These are phyloP conservation scores for Acheta domesticus DNA, from an alignment of 2,888 invertebrate species.

Conservation along the genomic window DNA sequence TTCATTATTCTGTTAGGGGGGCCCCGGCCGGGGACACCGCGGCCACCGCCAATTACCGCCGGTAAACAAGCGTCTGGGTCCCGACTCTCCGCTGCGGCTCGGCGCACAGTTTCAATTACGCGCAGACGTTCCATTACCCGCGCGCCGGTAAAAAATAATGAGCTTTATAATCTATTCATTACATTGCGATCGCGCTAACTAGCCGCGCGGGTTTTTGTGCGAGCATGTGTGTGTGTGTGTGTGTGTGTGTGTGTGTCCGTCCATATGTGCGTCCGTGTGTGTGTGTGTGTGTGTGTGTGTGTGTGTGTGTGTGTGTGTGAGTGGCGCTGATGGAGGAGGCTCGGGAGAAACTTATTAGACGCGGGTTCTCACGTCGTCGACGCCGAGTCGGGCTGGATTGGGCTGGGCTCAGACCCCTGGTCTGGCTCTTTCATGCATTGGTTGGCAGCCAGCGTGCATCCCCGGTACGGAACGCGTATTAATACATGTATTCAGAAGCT, in stretches of 20 bases:
- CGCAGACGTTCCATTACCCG: neutral
- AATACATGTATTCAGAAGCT: too few species aligned
- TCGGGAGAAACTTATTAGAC: constrained; percentile 4
- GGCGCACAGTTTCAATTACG: neutral
- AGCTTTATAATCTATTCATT: constrained; percentile 10
- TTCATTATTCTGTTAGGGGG: constrained; percentile 9
- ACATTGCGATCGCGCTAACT: constrained; percentile 11
- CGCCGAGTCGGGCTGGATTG: too few species aligned
- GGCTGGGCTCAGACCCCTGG: too few species aligned
- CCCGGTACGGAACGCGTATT: too few species aligned
- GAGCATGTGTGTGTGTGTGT: too few species aligned
- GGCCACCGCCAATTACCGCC: neutral
- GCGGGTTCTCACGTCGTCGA: neutral
- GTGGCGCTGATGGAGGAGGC: too few species aligned
- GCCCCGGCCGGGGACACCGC: constrained; percentile 1
- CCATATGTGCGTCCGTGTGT: too few species aligned
- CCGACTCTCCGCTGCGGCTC: neutral
- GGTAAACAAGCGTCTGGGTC: neutral
- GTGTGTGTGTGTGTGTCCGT: too few species aligned
- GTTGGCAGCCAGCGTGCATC: too few species aligned
- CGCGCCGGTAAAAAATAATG: constrained; percentile 9
- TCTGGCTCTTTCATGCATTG: too few species aligned
- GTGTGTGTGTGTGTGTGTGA: too few species aligned
- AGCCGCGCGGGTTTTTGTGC: constrained; percentile 18
- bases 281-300: too few species aligned